phyloP scores from a whole-genome alignment of 2,797 vertebrate genomes.

The Presbytis comata region DNA sequence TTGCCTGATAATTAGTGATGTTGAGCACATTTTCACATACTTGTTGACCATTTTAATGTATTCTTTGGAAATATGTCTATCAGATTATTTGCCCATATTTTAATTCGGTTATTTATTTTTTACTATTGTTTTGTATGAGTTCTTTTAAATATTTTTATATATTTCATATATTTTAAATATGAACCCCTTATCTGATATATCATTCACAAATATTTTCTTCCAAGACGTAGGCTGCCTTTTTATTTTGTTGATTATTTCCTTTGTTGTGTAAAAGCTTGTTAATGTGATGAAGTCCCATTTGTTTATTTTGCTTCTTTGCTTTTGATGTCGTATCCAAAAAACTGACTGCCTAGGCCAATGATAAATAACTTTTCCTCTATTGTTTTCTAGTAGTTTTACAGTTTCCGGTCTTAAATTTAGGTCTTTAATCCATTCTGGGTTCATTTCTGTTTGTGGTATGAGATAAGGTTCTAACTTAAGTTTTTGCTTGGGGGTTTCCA shows the following conservation, averaged over 20 bases:
- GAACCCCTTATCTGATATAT: background rate
- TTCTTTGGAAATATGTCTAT: background rate
- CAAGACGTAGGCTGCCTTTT: background rate
- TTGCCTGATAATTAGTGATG: background rate
- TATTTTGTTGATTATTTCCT: background rate
- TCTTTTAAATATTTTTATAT: no score
- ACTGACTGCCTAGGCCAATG: no score
- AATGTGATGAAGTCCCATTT: background rate
- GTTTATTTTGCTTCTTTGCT: background rate
- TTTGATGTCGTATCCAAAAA: no score
- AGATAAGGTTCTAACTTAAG: background rate
- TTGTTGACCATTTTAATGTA: background rate
- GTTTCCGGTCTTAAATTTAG: no score
- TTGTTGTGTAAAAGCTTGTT: background rate
- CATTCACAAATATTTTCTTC: background rate
- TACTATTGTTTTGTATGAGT: background rate
- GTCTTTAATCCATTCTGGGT: background rate
- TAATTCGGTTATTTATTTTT: background rate
- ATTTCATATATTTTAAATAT: background rate
- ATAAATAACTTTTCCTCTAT: no score
- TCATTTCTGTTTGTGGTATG: background rate
- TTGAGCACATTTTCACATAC: background rate
- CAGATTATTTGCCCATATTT: background rate
- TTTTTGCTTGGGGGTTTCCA: background rate
- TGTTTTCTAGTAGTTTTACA: no score